Evolutionary conservation across 2,113 vertebrate species (phyloP).

Genomic region (Cyanoderma ruficeps): DNA sequence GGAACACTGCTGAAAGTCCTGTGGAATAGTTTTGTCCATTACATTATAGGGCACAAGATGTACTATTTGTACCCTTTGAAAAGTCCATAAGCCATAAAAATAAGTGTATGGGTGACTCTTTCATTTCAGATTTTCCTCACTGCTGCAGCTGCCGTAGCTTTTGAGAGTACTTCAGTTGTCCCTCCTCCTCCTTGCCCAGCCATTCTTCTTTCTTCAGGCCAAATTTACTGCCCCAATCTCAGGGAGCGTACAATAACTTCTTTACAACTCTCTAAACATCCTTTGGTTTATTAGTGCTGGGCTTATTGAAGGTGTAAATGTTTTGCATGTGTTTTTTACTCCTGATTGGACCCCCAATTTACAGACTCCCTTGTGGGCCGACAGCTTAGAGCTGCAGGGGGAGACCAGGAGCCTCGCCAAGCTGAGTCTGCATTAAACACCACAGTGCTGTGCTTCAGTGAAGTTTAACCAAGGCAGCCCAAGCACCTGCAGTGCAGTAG

Average conservation of each 20-base stretch:
- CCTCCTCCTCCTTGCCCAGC: background rate
- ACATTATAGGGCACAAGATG: background rate
- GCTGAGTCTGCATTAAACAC: background rate
- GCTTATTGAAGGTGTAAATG: background rate
- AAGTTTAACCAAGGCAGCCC: background rate
- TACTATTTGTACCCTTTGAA: background rate
- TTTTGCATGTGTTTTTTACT: background rate
- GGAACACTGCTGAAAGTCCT: background rate
- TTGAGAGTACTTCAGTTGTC: background rate
- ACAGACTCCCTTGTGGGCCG: accelerated
- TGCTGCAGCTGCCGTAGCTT: background rate
- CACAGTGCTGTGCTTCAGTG: background rate
- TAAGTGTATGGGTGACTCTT: background rate
- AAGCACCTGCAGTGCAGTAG: background rate
- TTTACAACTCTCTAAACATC: background rate
- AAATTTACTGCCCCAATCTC: background rate
- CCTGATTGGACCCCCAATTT: background rate
- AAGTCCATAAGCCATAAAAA: background rate
- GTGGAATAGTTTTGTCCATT: background rate
- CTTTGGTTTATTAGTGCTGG: background rate
- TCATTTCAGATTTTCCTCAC: background rate
- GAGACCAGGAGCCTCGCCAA: background rate
- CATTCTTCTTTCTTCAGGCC: background rate
- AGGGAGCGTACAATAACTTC: background rate
- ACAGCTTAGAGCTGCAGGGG: background rate